phyloP scores from a whole-genome alignment of 2,888 invertebrate species.

The Sinotaia quadrata region DNA sequence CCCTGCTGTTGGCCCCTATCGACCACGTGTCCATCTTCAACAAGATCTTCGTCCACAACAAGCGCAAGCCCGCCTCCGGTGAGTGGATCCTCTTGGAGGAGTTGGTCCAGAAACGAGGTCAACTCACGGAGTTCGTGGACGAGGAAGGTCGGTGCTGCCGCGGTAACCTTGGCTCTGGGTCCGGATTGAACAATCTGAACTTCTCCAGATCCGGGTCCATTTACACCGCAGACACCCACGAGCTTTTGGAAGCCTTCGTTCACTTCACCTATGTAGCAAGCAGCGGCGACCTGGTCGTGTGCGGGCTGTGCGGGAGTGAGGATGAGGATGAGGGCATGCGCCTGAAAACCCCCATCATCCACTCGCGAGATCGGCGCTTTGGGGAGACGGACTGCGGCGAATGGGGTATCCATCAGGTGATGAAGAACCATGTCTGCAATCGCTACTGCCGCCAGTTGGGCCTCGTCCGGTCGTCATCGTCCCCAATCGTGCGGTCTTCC shows the following conservation, averaged over 20 bases:
- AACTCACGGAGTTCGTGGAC: slow-evolving; percentile 22
- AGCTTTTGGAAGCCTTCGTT: slow-evolving; percentile 35
- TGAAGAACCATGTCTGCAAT: slow-evolving; percentile 36
- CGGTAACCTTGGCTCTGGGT: not conserved
- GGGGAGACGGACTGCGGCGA: slow-evolving; percentile 35
- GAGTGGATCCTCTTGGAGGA: slow-evolving; percentile 41
- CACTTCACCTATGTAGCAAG: slow-evolving; percentile 38
- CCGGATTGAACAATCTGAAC: not conserved
- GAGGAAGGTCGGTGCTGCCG: slow-evolving; percentile 7
- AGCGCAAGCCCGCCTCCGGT: slow-evolving; percentile 24
- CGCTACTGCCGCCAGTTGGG: slow-evolving; percentile 31
- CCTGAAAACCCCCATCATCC: slow-evolving; percentile 38
- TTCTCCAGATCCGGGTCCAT: not conserved
- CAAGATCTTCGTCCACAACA: slow-evolving; percentile 30
- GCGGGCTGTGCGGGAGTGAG: slow-evolving; percentile 35
- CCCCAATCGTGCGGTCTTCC: not conserved
- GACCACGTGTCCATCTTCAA: slow-evolving; percentile 40
- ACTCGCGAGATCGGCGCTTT: slow-evolving; percentile 30
- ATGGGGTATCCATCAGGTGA: slow-evolving; percentile 30
- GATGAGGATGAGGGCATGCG: slow-evolving; percentile 29
- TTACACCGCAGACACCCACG: not conserved
- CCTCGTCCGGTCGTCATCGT: not conserved
- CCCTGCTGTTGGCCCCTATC: slow-evolving; percentile 37
- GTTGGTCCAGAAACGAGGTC: slow-evolving; percentile 25
- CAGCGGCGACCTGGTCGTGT: slow-evolving; percentile 36